Conservation (phyloP, 2,113 vertebrate species). For the Stegostoma tigrinum region DNA sequence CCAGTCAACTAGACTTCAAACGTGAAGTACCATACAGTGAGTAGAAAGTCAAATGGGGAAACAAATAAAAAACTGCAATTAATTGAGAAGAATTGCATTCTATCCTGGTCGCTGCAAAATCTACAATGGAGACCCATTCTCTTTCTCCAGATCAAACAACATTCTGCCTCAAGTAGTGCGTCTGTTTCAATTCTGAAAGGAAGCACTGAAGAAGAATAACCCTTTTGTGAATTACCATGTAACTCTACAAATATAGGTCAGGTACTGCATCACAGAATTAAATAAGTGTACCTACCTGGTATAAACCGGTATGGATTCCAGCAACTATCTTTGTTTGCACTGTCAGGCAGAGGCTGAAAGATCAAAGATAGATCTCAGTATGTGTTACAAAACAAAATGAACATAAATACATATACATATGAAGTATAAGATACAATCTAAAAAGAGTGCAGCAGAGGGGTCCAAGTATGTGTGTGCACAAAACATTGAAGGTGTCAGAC, state of each 20-base stretch:
- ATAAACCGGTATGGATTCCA: slow-evolving; percentile 55
- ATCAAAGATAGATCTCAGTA: background rate
- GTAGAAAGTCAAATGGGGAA: background rate
- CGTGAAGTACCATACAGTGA: background rate
- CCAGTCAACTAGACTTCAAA: background rate
- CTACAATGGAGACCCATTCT: background rate
- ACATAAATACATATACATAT: background rate
- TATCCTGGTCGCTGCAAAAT: background rate
- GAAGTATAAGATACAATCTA: background rate
- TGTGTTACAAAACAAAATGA: background rate
- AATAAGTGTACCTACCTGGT: slow-evolving; percentile 47
- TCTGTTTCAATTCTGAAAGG: background rate
- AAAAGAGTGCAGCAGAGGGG: background rate
- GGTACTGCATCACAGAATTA: background rate
- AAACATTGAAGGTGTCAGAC: background rate
- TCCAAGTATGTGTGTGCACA: background rate
- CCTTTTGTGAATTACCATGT: background rate
- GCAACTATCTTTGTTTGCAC: slow-evolving; percentile 53
- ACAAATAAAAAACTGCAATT: background rate
- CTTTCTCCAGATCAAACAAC: background rate
- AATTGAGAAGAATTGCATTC: background rate
- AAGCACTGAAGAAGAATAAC: background rate
- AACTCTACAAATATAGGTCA: background rate
- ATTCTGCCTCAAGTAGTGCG: background rate
- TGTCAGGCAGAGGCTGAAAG: slow-evolving; percentile 54